These are phyloP conservation scores for Ciconia stormi DNA, from an alignment of 2,113 vertebrate species.

Conservation along the genomic window DNA sequence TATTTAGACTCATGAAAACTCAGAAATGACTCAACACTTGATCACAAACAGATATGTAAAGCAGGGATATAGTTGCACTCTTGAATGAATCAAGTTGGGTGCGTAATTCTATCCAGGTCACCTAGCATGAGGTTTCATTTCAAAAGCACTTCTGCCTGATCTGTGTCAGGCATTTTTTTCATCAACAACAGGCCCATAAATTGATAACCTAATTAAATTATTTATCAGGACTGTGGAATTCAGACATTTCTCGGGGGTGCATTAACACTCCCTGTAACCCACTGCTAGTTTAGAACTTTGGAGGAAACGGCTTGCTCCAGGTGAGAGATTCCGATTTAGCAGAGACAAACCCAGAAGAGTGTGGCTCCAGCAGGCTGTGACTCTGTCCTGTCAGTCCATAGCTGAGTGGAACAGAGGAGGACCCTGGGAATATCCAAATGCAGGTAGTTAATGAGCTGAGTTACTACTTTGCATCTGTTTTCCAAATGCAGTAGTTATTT, in stretches of 20 bases:
- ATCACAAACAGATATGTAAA: background rate
- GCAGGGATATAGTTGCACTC: background rate
- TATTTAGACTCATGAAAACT: background rate
- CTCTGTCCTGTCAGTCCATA: background rate
- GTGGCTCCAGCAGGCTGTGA: background rate
- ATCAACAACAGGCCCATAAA: background rate
- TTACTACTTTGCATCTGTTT: background rate
- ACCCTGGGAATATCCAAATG: background rate
- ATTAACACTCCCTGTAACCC: background rate
- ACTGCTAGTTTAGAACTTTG: background rate
- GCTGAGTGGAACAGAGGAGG: background rate
- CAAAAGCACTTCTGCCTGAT: background rate
- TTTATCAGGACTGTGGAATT: background rate
- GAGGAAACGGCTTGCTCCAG: background rate
- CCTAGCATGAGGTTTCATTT: background rate
- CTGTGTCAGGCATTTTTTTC: background rate
- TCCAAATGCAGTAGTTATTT: background rate
- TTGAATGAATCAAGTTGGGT: background rate
- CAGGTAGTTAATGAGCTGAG: background rate
- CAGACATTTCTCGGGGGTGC: background rate
- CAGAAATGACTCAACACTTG: background rate
- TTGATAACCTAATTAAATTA: background rate
- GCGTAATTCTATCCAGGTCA: background rate
- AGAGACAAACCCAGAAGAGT: background rate
- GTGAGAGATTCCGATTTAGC: background rate